Percentiles rank a stretch among this genome's conserved stretches.
Conservation (phyloP, 2,113 vertebrate genomes). For the Pituophis catenifer region DNA sequence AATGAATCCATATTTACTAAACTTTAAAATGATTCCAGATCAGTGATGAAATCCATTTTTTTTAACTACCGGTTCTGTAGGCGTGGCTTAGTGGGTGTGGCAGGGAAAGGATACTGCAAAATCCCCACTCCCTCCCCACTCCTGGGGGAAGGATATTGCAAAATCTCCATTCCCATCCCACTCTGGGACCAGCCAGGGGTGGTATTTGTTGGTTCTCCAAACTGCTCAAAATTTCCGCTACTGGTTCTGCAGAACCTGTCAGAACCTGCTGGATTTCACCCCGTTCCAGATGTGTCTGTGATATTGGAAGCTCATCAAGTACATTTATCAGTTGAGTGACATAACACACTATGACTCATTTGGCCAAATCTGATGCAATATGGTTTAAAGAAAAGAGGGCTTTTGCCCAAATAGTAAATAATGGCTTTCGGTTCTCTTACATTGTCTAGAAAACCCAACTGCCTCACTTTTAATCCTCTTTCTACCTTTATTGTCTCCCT, state of each 20-base stretch:
- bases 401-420: background rate
- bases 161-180: too few relatives aligned
- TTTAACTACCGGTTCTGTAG: too few relatives aligned
- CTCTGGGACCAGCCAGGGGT: too few relatives aligned
- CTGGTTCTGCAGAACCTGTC: too few relatives aligned
- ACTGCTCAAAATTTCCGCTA: too few relatives aligned
- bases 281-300: constrained; percentile 38
- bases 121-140: too few relatives aligned
- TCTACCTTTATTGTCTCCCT: background rate
- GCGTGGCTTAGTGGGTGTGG: too few relatives aligned
- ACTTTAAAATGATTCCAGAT: constrained; percentile 55
- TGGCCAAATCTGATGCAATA: constrained; percentile 54
- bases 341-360: constrained; percentile 62
- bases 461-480: background rate
- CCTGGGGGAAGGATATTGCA: too few relatives aligned
- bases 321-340: constrained; percentile 53
- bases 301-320: constrained; percentile 62
- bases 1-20: constrained; percentile 6
- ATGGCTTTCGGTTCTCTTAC: background rate
- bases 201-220: too few relatives aligned
- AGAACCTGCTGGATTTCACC: too few relatives aligned
- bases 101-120: too few relatives aligned
- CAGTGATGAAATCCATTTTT: too few relatives aligned
- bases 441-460: background rate
- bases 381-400: background rate